Conservation (phyloP, 2,888 invertebrate genomes). For the Drosophila birchii region DNA sequence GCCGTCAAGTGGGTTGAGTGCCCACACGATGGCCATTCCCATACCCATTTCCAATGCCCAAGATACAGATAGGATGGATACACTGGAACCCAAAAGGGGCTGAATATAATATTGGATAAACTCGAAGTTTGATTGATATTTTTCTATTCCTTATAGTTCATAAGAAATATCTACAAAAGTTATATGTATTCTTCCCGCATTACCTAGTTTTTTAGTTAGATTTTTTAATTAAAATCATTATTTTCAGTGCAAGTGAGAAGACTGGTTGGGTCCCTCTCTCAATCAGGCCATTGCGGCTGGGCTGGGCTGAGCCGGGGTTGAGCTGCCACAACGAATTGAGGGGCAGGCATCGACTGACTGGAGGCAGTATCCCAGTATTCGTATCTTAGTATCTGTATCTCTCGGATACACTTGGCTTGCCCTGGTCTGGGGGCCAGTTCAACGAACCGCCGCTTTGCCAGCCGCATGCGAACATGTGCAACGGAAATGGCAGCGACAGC, state of each 20-base stretch:
- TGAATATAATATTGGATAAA: background rate
- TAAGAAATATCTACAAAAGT: accelerated
- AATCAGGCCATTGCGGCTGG: constrained; percentile 30
- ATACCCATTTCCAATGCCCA: constrained; percentile 12
- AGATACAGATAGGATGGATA: constrained; percentile 32
- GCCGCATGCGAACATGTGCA: constrained; percentile 41
- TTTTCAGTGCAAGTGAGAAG: background rate
- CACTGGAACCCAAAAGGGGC: background rate
- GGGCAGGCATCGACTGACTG: constrained; percentile 17
- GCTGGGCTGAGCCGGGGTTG: constrained; percentile 13
- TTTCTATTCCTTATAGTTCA: background rate
- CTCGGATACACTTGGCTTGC: constrained; percentile 38
- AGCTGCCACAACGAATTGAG: constrained; percentile 55
- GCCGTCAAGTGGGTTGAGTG: constrained; percentile 45
- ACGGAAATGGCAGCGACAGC: constrained; percentile 21
- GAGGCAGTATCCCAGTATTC: constrained; percentile 14
- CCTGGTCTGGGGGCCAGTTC: constrained; percentile 12
- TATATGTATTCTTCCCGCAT: too few relatives aligned
- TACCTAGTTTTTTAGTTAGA: accelerated
- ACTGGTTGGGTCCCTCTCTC: constrained; percentile 23
- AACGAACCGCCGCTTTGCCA: constrained; percentile 17
- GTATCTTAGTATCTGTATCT: constrained; percentile 38
- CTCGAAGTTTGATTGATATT: background rate
- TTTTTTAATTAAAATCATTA: background rate
- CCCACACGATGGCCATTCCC: constrained; percentile 36